Conservation (phyloP, 2,797 vertebrate species). For the Danionella dracula region DNA sequence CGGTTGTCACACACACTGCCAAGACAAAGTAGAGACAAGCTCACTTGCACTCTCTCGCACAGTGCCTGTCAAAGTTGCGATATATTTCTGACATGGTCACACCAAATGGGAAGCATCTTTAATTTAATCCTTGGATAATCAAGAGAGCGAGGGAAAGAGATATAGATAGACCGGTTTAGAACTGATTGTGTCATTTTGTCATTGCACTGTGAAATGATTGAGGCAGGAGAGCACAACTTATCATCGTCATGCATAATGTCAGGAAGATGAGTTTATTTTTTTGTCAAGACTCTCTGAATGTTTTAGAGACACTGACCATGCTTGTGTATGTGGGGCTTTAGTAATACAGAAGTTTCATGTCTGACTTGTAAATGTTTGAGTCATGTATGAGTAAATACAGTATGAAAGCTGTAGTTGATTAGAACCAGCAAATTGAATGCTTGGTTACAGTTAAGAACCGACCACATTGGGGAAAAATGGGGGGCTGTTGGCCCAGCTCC, state of each 20-base stretch:
- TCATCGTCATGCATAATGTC: neutral
- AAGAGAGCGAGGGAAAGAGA: neutral
- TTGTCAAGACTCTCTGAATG: too few relatives aligned
- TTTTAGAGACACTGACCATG: neutral
- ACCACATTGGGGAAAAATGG: too few relatives aligned
- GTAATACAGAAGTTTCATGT: neutral
- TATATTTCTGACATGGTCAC: slow-evolving; percentile 18
- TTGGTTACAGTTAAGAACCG: too few relatives aligned
- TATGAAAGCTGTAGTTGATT: too few relatives aligned
- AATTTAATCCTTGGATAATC: slow-evolving; percentile 7
- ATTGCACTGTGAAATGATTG: slow-evolving; percentile 4
- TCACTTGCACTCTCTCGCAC: neutral
- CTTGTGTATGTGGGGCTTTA: neutral
- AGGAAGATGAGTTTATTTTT: neutral
- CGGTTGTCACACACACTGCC: neutral
- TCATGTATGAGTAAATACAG: too few relatives aligned
- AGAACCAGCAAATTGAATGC: too few relatives aligned
- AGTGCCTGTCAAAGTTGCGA: neutral
- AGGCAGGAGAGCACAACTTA: neutral
- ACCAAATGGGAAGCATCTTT: slow-evolving; percentile 6
- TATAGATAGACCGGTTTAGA: neutral
- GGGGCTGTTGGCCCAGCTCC: too few relatives aligned
- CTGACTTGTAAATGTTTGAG: neutral
- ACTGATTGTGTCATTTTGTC: slow-evolving; percentile 10
- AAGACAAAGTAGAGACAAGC: slow-evolving; percentile 4